Evolutionary conservation across 2,888 invertebrate species (phyloP), one percentile per base, ranked within the genome.

Genomic region (Xylota segnis): DNA sequence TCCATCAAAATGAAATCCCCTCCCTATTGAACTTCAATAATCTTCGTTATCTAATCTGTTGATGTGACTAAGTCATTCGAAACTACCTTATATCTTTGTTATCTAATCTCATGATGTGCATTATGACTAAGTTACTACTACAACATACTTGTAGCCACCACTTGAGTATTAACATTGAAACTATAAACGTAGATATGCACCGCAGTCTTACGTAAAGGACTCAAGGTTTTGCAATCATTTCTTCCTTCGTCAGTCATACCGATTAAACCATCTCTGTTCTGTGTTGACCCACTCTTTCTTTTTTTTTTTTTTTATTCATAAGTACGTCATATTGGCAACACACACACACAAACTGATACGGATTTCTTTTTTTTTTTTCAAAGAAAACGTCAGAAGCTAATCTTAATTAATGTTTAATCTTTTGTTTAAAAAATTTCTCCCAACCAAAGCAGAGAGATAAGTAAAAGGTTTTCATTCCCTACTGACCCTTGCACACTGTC

Each of bases 161-260:
- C 23, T 23, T 23, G 2, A 32, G 5, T 32, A 37, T 37, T 10
- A 37, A 1, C 10, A 37, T 37, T 23, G 23, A 23, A 23, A 23
- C 1, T 3, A 23, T 23, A 3, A 23, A 23, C 37, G 10, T 23
- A 23, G 23, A 23, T 23, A 23, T 12, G 1, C n/a, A 0, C 18
- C 2, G 29, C n/a, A 43, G 9, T 27, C 29, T 29, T 45, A 45
- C 16, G 16, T 10, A 14, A 56, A 56, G 10, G 63, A 47, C 32
- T 32, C 59, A 9, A 16, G 16, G 23, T 29, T 10, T n/a, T 10
- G 29, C 29, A 14, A 27, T 63, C 32, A 12, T 9, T 32, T 63
- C 32, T 63, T 47, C 12, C 63, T 10, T 23, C 18, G 32, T 56
- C 45, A 56, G 54, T 43, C 70, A 70, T 50, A 14, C 12, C 7